Evolutionary conservation across 2,113 vertebrate species (phyloP), one percentile per base, ranked within the genome.

Genomic region (Spea bombifrons): DNA sequence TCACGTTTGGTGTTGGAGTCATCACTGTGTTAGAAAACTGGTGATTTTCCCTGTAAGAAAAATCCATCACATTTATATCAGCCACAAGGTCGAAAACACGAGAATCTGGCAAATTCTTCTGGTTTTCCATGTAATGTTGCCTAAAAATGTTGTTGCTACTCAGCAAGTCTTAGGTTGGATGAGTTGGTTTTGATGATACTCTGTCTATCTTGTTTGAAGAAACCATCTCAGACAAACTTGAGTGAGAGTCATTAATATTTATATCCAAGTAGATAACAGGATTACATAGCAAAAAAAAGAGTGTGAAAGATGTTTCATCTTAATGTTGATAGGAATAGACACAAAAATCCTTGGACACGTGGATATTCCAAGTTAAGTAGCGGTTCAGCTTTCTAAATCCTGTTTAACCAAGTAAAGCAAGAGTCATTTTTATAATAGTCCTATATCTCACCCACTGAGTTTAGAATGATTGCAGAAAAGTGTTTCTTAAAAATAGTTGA

Each of bases 341-440:
- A 86, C 16, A 78, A 83, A 83, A 86, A 81, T 76, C 81, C 64
- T 75, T 81, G 73, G 83, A 65, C 81, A 73, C 83, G 74, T 84
- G 86, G 86, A 86, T 69, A 83, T 71, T 82, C 80, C 83, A 70
- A 43, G 74, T 30, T 67, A 81, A 80, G 82, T 63, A 30, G 84
- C 82, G 65, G 85, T 87, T 86, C 81, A 65, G 78, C 3, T 55
- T 81, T 59, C 73, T 81, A 88, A 90, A 90, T 92, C 92, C 89
- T 83, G 88, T 90, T 85, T 85, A 84, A 75, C 84, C 83, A 57
- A 87, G 67, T 83, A 89, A 83, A 88, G 86, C 81, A 84, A 94
- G 92, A 91, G 96, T 94, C 94, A 96, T 85, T 89, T 95, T 93
- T 68, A 59, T 93, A 87, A 81, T 59, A 75, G 82, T 88, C 90